Evolutionary conservation across 2,888 invertebrate genomes (phyloP).

Genomic region (Danaus chrysippus): DNA sequence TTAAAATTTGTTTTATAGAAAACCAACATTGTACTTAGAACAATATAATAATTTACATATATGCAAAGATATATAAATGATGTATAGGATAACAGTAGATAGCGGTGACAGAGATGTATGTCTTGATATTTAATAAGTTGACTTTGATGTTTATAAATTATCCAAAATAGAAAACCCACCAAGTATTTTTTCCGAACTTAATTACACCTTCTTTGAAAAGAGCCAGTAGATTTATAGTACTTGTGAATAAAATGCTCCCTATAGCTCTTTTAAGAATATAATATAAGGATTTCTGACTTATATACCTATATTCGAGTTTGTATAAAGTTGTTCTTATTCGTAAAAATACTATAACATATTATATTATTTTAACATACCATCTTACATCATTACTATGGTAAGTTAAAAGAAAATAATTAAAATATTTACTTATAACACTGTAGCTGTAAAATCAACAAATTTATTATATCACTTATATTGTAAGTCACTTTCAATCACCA

Average conservation of each 20-base stretch:
- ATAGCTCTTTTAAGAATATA: too few relatives aligned
- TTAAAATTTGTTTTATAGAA: slow-evolving; percentile 16
- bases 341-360: too few relatives aligned
- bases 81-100: not conserved
- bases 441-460: not conserved
- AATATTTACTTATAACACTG: not conserved
- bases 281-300: too few relatives aligned
- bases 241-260: too few relatives aligned
- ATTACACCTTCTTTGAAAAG: not conserved
- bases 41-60: not conserved
- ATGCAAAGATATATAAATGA: not conserved
- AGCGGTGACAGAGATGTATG: not conserved
- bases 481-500: slow-evolving; percentile 15
- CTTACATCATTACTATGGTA: not conserved
- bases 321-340: too few relatives aligned
- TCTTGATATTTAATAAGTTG: not conserved
- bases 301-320: too few relatives aligned
- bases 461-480: slow-evolving; percentile 6
- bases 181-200: not conserved
- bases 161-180: not conserved
- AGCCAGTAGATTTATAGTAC: too few relatives aligned
- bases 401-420: not conserved
- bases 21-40: not conserved
- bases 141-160: not conserved
- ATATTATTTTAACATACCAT: too few relatives aligned